phyloP scores from a whole-genome alignment of 2,888 invertebrate genomes.

The Dendrolimus pini region DNA sequence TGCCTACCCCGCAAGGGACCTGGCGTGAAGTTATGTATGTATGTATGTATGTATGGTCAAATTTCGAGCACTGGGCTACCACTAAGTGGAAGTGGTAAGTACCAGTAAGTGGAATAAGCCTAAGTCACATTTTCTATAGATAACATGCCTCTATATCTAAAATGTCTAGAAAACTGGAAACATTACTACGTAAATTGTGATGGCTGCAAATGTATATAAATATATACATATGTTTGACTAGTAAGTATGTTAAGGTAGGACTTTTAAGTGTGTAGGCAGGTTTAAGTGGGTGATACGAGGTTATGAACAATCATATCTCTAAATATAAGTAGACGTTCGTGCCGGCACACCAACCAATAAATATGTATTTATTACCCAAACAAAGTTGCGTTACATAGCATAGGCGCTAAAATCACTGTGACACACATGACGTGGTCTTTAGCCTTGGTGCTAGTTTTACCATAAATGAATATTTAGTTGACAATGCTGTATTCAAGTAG shows the following conservation, averaged over 20 bases:
- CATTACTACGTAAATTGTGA: too few relatives aligned
- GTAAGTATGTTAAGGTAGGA: neutral
- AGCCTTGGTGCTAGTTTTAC: slow-evolving; percentile 39
- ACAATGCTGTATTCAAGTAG: slow-evolving; percentile 20
- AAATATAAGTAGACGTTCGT: neutral
- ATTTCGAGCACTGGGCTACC: too few relatives aligned
- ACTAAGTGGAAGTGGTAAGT: too few relatives aligned
- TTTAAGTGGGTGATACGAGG: neutral
- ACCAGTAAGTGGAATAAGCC: too few relatives aligned
- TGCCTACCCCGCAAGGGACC: too few relatives aligned
- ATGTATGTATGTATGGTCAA: too few relatives aligned
- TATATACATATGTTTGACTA: neutral
- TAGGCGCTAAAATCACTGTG: slow-evolving; percentile 31
- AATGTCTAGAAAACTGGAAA: too few relatives aligned
- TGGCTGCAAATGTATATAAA: too few relatives aligned
- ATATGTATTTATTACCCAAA: slow-evolving; percentile 4
- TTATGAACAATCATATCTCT: neutral
- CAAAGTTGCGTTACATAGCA: slow-evolving; percentile 11
- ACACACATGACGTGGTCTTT: slow-evolving; percentile 31
- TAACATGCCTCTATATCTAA: too few relatives aligned
- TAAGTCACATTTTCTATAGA: too few relatives aligned
- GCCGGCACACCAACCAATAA: neutral
- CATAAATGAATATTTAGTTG: slow-evolving; percentile 47
- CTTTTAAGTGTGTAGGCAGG: neutral
- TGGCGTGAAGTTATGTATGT: too few relatives aligned